Conservation (phyloP, 2,888 invertebrate genomes). For the Hedya salicella region DNA sequence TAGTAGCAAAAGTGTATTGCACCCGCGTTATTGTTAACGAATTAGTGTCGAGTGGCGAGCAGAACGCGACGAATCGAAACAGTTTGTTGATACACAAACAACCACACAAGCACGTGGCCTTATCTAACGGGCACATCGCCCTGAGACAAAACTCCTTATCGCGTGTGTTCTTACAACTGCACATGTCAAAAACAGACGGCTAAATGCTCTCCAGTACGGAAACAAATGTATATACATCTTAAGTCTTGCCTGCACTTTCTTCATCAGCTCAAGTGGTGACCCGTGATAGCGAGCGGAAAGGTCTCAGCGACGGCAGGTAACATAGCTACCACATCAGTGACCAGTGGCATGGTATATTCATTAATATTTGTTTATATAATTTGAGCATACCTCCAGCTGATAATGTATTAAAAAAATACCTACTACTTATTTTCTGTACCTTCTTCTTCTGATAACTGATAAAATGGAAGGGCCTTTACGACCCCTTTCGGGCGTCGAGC, state of each 20-base stretch:
- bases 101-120: background rate
- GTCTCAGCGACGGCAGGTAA: no score
- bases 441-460: no score
- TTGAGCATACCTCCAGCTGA: no score
- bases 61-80: conserved; percentile 1
- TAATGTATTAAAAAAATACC: no score
- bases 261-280: background rate
- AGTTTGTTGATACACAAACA: background rate
- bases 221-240: background rate
- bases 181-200: background rate
- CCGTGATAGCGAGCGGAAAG: no score
- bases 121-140: conserved; percentile 39
- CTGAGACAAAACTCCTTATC: conserved; percentile 37
- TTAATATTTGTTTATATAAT: no score
- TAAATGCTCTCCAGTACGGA: background rate
- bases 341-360: no score
- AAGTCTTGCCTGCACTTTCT: background rate
- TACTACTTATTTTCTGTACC: no score
- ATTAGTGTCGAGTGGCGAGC: background rate
- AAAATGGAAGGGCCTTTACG: no score
- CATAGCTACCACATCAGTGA: no score
- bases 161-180: conserved; percentile 2
- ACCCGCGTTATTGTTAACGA: conserved; percentile 11
- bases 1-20: conserved; percentile 15
- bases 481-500: no score